These are phyloP conservation scores for Tyrophagus putrescentiae DNA, from an alignment of 1,140 invertebrate genomes.

Conservation along the genomic window DNA sequence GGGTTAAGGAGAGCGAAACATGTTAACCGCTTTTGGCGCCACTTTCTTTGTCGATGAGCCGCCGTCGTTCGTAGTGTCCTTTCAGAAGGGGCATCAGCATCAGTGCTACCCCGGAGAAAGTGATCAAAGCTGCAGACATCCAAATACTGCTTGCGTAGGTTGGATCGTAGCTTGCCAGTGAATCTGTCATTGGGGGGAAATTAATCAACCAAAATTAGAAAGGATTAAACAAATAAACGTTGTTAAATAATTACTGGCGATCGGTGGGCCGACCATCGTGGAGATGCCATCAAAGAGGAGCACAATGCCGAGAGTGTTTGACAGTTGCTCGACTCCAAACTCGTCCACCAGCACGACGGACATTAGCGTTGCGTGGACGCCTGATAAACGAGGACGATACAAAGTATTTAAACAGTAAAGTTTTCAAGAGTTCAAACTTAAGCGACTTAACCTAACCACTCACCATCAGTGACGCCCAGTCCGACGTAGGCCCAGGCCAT, in stretches of 20 bases:
- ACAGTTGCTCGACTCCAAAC: constrained; percentile 66
- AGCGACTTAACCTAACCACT: background rate
- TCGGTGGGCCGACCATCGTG: constrained; percentile 68
- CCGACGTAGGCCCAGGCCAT: background rate
- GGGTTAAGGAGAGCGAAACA: no score
- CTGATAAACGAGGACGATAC: constrained; percentile 31
- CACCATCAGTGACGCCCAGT: background rate
- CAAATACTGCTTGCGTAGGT: no score
- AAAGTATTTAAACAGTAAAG: constrained; percentile 13
- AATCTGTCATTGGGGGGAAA: background rate
- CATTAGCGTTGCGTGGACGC: constrained; percentile 80
- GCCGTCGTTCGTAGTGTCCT: no score
- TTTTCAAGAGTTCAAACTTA: background rate
- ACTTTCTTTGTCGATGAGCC: no score
- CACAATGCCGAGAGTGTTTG: constrained; percentile 77
- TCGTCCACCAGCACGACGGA: constrained; percentile 76
- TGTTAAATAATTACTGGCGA: constrained; percentile 50
- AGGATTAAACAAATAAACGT: background rate
- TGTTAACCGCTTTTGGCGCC: no score
- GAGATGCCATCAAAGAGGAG: constrained; percentile 81
- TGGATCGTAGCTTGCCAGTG: no score
- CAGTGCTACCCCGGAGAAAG: no score
- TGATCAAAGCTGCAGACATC: no score
- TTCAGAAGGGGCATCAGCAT: no score
- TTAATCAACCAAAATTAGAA: background rate